These are phyloP conservation scores for Conus betulinus DNA, from an alignment of 1,140 invertebrate genomes.

Conservation along the genomic window DNA sequence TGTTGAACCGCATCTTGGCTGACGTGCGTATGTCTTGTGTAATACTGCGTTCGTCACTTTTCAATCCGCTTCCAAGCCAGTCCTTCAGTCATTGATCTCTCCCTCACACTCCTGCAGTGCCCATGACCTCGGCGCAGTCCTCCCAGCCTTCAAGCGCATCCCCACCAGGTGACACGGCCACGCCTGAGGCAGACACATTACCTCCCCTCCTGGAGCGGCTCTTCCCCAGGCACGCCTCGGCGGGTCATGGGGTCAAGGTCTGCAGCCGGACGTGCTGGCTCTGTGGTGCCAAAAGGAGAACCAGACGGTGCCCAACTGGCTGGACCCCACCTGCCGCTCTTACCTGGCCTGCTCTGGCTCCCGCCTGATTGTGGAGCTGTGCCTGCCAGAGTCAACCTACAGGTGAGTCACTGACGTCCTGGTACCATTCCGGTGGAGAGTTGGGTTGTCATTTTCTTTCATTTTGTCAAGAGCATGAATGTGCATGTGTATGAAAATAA, in stretches of 20 bases:
- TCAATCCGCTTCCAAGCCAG: no score
- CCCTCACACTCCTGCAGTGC: not conserved
- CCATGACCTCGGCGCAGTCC: not conserved
- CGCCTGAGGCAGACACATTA: not conserved
- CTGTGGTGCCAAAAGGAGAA: slow-evolving; percentile 17
- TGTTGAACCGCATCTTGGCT: no score
- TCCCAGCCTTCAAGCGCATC: not conserved
- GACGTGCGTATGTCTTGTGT: no score
- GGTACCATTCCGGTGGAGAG: not conserved
- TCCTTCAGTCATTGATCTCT: not conserved
- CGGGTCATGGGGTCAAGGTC: slow-evolving; percentile 1
- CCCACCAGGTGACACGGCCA: not conserved
- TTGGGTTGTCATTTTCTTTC: no score
- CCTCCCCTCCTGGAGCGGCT: not conserved
- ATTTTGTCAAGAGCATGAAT: no score
- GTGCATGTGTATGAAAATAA: no score
- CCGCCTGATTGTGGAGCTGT: not conserved
- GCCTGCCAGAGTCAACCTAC: not conserved
- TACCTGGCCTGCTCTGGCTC: slow-evolving; percentile 25
- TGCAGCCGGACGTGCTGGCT: not conserved
- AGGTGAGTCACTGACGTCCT: not conserved
- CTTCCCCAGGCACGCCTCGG: not conserved
- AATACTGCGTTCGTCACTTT: no score
- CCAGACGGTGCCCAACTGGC: slow-evolving; percentile 32
- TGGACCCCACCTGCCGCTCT: slow-evolving; percentile 18